Percentiles rank a stretch among this genome's conserved stretches.
These are phyloP conservation scores for Bellardia bayeri DNA, from an alignment of 2,888 invertebrate species.

Conservation along the genomic window DNA sequence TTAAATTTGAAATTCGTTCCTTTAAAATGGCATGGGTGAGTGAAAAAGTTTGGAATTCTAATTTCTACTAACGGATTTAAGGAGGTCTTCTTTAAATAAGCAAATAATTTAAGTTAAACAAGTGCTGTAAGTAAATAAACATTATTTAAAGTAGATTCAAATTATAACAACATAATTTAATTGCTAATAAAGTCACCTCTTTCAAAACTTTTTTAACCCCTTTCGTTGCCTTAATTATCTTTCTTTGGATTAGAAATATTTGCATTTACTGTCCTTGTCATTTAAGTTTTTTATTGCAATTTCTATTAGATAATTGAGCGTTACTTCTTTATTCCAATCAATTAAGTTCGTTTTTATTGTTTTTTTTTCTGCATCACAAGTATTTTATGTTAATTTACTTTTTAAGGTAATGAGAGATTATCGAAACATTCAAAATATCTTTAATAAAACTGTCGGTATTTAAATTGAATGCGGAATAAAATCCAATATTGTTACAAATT, in stretches of 20 bases:
- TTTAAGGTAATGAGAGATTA: conserved; percentile 31
- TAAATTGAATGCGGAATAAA: neutral
- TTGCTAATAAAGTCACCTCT: too few relatives aligned
- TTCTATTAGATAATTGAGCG: neutral
- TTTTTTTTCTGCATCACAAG: neutral
- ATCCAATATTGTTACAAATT: neutral
- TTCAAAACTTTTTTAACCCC: too few relatives aligned
- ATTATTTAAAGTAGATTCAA: too few relatives aligned
- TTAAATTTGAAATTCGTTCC: neutral
- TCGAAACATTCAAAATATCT: neutral
- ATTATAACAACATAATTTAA: too few relatives aligned
- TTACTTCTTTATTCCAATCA: too few relatives aligned
- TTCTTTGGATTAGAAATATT: neutral
- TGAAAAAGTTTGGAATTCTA: neutral
- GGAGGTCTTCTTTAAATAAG: too few relatives aligned
- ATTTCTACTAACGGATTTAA: neutral
- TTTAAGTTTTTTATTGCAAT: neutral
- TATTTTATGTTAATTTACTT: conserved; percentile 9
- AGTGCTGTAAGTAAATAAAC: too few relatives aligned
- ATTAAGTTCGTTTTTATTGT: neutral
- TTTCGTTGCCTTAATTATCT: neutral
- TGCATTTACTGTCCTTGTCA: neutral
- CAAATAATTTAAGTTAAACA: too few relatives aligned
- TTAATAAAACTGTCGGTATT: neutral
- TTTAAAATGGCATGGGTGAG: neutral